Evolutionary conservation across 2,113 vertebrate genomes (phyloP).

Genomic region (Meles meles): DNA sequence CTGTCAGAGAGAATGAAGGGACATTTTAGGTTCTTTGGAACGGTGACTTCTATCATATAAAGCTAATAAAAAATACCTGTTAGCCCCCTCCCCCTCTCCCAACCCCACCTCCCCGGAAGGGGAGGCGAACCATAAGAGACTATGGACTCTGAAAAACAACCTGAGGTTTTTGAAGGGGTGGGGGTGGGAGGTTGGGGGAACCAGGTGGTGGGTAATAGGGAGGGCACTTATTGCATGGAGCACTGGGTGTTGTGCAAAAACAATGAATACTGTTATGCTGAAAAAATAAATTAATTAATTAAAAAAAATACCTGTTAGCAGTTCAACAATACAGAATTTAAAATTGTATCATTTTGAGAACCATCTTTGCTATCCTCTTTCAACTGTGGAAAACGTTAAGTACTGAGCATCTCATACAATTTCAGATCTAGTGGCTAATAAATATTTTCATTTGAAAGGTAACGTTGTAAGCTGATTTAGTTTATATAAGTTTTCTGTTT

Average conservation of each 20-base stretch:
- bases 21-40: not conserved
- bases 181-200: too few species aligned
- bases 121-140: too few species aligned
- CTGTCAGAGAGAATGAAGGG: not conserved
- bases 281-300: too few species aligned
- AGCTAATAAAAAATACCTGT: not conserved
- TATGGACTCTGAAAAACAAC: too few species aligned
- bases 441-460: slow-evolving; percentile 2
- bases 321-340: not conserved
- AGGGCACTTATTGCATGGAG: too few species aligned
- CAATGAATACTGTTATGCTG: too few species aligned
- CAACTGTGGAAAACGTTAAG: not conserved
- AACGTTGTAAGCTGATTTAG: not conserved
- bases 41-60: not conserved
- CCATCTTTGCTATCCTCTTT: not conserved
- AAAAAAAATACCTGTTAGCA: not conserved
- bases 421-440: not conserved
- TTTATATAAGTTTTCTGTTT: not conserved
- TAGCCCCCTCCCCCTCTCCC: too few species aligned
- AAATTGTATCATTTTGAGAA: not conserved
- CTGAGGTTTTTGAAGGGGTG: too few species aligned
- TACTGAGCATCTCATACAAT: not conserved
- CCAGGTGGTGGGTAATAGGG: too few species aligned
- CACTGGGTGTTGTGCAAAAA: too few species aligned
- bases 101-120: too few species aligned